Percentiles rank a stretch among this genome's conserved stretches.
These are phyloP conservation scores for Marasmarcha lunaedactyla DNA, from an alignment of 2,888 invertebrate species.

Conservation along the genomic window DNA sequence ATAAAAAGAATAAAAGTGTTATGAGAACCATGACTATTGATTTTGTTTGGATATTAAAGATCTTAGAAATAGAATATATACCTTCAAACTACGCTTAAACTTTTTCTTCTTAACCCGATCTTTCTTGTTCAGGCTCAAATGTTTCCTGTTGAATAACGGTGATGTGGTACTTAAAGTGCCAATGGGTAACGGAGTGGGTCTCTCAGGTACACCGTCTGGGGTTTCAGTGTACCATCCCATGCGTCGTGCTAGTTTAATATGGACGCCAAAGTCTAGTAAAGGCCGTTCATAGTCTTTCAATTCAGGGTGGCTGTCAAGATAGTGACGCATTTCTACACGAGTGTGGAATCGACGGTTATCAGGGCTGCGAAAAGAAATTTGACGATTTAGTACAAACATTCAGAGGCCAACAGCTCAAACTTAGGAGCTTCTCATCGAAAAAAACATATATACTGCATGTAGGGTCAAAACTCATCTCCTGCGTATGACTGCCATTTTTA, in stretches of 20 bases:
- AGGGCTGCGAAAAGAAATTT: slow-evolving; percentile 31
- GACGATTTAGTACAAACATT: too few relatives aligned
- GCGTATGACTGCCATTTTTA: too few relatives aligned
- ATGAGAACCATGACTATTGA: too few relatives aligned
- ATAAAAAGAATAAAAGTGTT: too few relatives aligned
- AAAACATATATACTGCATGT: too few relatives aligned
- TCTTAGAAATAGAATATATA: too few relatives aligned
- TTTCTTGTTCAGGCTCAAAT: slow-evolving; percentile 25
- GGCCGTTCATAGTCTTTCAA: slow-evolving; percentile 32
- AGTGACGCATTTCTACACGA: slow-evolving; percentile 49
- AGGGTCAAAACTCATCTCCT: too few relatives aligned
- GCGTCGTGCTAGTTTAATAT: slow-evolving; percentile 48
- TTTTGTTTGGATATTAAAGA: too few relatives aligned
- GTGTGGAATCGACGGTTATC: slow-evolving; percentile 51
- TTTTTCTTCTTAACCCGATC: slow-evolving; percentile 23
- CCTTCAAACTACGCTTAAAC: slow-evolving; percentile 8
- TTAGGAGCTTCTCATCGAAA: too few relatives aligned
- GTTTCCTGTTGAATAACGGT: slow-evolving; percentile 34
- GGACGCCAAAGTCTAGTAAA: slow-evolving; percentile 53
- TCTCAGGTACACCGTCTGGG: slow-evolving; percentile 24
- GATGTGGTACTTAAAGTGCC: slow-evolving; percentile 26
- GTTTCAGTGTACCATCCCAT: slow-evolving; percentile 49
- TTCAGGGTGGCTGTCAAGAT: slow-evolving; percentile 27
- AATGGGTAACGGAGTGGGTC: slow-evolving; percentile 22
- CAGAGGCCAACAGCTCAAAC: too few relatives aligned